Base-by-base conservation (phyloP, 2,888 invertebrate species). In the Onchidella celtica region DNA sequence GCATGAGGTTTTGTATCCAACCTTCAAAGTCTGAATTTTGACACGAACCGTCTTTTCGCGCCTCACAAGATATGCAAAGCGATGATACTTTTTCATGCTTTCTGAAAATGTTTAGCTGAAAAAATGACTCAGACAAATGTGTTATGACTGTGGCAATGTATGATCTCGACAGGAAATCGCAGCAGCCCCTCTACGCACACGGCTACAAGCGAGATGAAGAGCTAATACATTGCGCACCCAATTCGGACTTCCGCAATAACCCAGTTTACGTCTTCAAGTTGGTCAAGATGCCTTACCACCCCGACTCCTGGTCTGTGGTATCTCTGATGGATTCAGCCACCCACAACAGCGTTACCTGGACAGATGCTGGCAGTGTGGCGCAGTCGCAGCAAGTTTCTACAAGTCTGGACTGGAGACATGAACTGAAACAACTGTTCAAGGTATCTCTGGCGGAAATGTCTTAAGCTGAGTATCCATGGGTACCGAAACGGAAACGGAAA, bases 231-330 rank as follows among this genome's bases (percentile, higher is more conserved):
- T 88, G 87, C 81, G 90, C 88, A 14, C 88, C 89, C 80, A 70
- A 81, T 21, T 83, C 78, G 34, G 90, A 91, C 78, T 86, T 91
- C 63, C 84, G 90, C 27, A 91, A 91, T 81, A 88, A 87, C n/a
- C 88, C 89, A 4, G 90, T 90, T 70, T 89, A 90, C 81, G 84
- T 91, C 27, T 86, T 90, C 27, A 85, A 85, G 68, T 69, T 85
- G 69, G 79, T 77, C 17, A 73, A 73, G 24, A 36, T 86, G 57
- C 80, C 83, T 3, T 79, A 65, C 40, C 79, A 79, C 40, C 70
- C 72, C 83, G 72, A 61, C 79, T 84, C 74, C 83, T 85, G 40
- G 66, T 76, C 73, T 38, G 65, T 59, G 61, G 87, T 32, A 79
- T 29, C 61, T 27, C 57, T 55, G 73, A 55, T 11, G 38, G 47